Base-by-base conservation (phyloP, 1,140 invertebrate genomes). In the Formica exsecta region DNA sequence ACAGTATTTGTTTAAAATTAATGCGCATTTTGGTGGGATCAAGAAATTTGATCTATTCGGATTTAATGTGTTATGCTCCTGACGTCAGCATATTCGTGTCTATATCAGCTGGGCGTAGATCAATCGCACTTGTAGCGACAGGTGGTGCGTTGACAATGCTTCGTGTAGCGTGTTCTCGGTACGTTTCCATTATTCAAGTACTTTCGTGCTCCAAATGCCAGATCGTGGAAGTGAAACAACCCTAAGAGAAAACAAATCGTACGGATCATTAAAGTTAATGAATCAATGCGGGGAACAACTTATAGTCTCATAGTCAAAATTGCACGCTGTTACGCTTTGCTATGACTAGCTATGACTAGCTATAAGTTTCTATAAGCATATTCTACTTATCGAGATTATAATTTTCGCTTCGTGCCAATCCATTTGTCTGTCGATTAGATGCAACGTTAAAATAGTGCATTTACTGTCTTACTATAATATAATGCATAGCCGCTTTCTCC, bases 101-200 rank as follows among this genome's bases (percentile, higher is more conserved):
- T 54, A 22, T 61, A n/a, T 59, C 11, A 16, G 11, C 19, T 25
- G 22, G 61, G 41, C 51, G 57, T 73, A 80, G 32, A 83, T 89
- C 76, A 51, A 89, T 64, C 57, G 41, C 51, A 36, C 59, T 76
- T n/a, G 54, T 77, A 64, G 32, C 62, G 70, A 64, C 75, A 76
- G 74, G 44, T 70, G 81, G 44, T 62, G 32, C 48, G 32, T 89
- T 54, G 75, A 81, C 75, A 86, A 75, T 51, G 41, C 38, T 29
- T 51, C 51, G 51, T 70, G 29, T 59, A 38, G 68, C 86, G 68
- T 75, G 88, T 84, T 79, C 88, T 66, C 65, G 77, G 61, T 89
- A 89, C 68, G 59, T 90, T 90, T 90, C 65, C 76, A 90, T 75
- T 74, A 83, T 87, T 66, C 51, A 74, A 57, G 41, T 73, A 54